These are phyloP conservation scores for Dryobotodes eremita DNA, from an alignment of 2,888 invertebrate genomes.

Conservation along the genomic window DNA sequence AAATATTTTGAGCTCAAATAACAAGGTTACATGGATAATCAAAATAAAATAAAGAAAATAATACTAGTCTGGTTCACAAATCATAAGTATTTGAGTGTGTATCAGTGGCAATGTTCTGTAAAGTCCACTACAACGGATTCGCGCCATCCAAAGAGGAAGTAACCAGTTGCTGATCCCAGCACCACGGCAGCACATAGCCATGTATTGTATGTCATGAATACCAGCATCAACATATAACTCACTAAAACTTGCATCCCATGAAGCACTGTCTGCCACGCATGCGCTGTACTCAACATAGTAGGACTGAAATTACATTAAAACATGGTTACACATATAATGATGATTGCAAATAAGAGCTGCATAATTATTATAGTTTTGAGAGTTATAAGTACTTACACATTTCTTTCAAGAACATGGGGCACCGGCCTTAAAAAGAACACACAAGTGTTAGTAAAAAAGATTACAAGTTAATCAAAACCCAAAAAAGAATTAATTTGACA, in stretches of 20 bases:
- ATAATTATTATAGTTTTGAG: constrained; percentile 35
- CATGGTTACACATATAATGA: constrained; percentile 5
- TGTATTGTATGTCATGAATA: constrained; percentile 99
- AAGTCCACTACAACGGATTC: constrained; percentile 98
- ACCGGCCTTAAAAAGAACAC: constrained; percentile 82
- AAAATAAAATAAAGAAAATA: constrained; percentile 66
- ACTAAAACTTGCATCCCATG: constrained; percentile 97
- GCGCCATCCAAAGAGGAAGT: constrained; percentile 99
- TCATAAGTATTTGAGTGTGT: constrained; percentile 53
- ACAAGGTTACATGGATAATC: constrained; percentile 77
- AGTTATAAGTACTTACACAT: constrained; percentile 81
- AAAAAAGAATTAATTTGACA: constrained; percentile 2
- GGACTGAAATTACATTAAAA: constrained; percentile 91
- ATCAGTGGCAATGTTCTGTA: constrained; percentile 98
- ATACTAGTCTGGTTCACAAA: constrained; percentile 67
- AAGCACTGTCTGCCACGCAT: constrained; percentile 96
- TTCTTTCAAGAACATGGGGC: constrained; percentile 86
- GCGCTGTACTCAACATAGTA: constrained; percentile 95
- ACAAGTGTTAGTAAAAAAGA: constrained; percentile 62
- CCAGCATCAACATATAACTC: constrained; percentile 98
- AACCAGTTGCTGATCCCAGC: constrained; percentile 96
- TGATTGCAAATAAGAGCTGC: background rate
- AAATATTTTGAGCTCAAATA: constrained; percentile 81
- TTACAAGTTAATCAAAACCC: constrained; percentile 30
- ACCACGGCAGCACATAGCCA: constrained; percentile 98